Evolutionary conservation across 2,797 vertebrate genomes (phyloP).

Genomic region (Potorous gilbertii): DNA sequence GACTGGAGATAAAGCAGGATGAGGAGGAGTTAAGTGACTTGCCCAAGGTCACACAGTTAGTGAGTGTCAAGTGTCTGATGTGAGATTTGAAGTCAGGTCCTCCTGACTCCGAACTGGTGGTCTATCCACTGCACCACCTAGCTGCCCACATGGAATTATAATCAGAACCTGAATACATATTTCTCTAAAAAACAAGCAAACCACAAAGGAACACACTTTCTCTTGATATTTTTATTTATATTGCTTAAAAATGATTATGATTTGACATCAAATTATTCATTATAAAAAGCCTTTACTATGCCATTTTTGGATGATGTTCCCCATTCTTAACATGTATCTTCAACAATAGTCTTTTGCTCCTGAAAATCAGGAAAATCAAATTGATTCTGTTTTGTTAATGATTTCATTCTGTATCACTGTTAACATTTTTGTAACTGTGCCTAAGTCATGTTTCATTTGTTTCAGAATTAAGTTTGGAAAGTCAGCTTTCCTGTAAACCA

Average conservation of each 20-base stretch:
- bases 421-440: neutral
- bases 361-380: neutral
- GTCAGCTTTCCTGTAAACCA: neutral
- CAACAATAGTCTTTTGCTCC: neutral
- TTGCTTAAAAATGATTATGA: neutral
- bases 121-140: too few species aligned
- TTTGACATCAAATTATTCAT: neutral
- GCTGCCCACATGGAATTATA: neutral
- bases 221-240: neutral
- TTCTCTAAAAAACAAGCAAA: neutral
- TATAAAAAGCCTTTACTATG: neutral
- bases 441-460: neutral
- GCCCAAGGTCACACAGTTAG: too few species aligned
- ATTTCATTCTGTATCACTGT: neutral
- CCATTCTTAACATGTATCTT: neutral
- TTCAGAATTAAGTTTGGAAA: neutral
- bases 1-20: too few species aligned
- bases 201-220: neutral
- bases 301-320: neutral
- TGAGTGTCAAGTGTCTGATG: too few species aligned
- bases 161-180: neutral
- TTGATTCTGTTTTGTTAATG: neutral
- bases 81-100: too few species aligned
- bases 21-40: too few species aligned
- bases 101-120: too few species aligned